Evolutionary conservation across 2,113 vertebrate genomes (phyloP), one percentile per base, ranked within the genome.

Genomic region (Helogale parvula): DNA sequence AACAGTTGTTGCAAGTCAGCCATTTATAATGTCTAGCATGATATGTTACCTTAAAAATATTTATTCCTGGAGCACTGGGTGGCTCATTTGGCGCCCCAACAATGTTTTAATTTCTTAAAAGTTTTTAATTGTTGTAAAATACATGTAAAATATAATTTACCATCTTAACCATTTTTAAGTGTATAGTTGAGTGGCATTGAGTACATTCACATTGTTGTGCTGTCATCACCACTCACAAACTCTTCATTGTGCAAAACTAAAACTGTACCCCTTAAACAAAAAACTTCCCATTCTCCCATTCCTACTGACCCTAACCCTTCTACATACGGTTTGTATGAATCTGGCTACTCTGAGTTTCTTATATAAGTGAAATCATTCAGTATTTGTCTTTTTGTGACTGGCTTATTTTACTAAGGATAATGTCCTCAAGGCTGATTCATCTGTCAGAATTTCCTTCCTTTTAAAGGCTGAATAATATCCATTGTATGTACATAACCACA

Each of bases 31-130:
- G 38, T 92, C 84, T 13, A 60, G 15, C 89, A 16, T 76, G 23
- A 31, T 50, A 96, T 3, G 52, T 80, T 82, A 90, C 68, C 38
- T 82, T 86, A 90, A 77, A 80, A 94, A 16, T 88, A n/a, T 76
- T 41, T 45, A 74, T 72, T 72, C 21, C 14, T 68, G 66, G 66
- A 33, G 31, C 7, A 2, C 31, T 68, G 66, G 31, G 66, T 68
- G 2, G 31, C 66, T 68, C 57, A 60, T 25, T 60, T 60, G 57
- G 57, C 8, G 8, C 57, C 57, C 21, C 57, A 60, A 60, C 57
- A 17, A 23, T 90, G 38, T 38, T 91, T 68, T 27, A 91, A 41
- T 38, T 31, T 92, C 69, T 88, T 35, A 27, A 82, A 41, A 33
- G 14, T 25, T 38, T 57, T 72, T 69, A 76, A 47, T 63, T 77